Base-by-base conservation (phyloP, 2,888 invertebrate species). In the Cotesia congregata region DNA sequence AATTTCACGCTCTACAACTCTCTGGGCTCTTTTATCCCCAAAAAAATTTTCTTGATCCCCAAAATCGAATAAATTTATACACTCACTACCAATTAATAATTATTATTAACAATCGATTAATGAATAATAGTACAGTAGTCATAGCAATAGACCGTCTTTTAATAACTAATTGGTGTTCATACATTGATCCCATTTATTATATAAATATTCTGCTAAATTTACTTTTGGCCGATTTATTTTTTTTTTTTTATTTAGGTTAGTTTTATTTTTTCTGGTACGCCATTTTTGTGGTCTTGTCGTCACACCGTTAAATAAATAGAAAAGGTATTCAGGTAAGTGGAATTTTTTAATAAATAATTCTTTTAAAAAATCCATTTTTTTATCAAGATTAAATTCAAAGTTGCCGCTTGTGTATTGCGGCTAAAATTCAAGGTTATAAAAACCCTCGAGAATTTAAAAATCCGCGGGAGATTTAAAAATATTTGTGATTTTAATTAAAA, bases 101-200 rank as follows among this genome's bases (percentile, higher is more conserved):
- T 50, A 7, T 2, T 50, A 50, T 7, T 50, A 80, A 78, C 80
- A 83, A 79, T 83, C 81, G 78, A 83, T 82, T 83, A 50, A 30
- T 30, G 7, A 50, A 50, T 50, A 50, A 50, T 50, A 50, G 50
- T 50, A 50, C 12, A 84, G 82, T 82, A 84, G 82, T 83, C 80
- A 83, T 80, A 80, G 86, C 85, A 87, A 87, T 87, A 88, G 87
- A 87, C 85, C 87, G 88, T 83, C 79, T 62, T 62, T 86, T 89
- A 89, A 88, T 84, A 87, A 80, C 87, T 89, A 89, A 88, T 89
- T 89, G 89, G 89, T 89, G 89, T 89, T 89, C 87, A 84, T 88
- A 88, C 87, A 86, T 89, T 89, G 89, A 88, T 89, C 88, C 89
- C 84, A 79, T 80, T 78, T 85, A 87, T 87, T 86, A 83, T 84